Evolutionary conservation across 1,140 invertebrate species (phyloP).

Genomic region (Glossosoma conforme): DNA sequence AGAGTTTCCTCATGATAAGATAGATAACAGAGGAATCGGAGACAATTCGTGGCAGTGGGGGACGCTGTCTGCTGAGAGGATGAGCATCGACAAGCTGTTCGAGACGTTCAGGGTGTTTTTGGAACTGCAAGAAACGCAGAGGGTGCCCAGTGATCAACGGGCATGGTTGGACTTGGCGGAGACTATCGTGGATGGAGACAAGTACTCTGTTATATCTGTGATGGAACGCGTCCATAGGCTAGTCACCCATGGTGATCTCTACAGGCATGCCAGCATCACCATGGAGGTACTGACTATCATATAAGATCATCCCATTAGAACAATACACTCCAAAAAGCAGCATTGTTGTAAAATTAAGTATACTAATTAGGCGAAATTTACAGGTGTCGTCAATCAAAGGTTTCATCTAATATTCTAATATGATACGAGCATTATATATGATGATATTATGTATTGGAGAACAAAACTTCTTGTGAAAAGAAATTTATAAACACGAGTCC

Average conservation of each 20-base stretch:
- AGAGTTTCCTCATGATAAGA: constrained; percentile 34
- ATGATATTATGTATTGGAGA: too few relatives aligned
- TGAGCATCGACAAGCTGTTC: constrained; percentile 55
- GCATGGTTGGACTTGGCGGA: constrained; percentile 61
- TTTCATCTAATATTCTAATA: too few relatives aligned
- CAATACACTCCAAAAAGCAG: too few relatives aligned
- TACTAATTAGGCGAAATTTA: too few relatives aligned
- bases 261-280: constrained; percentile 53
- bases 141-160: constrained; percentile 44
- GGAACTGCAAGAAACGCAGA: constrained; percentile 44
- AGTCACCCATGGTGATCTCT: constrained; percentile 56
- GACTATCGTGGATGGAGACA: constrained; percentile 54
- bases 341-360: too few relatives aligned
- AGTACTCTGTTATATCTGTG: constrained; percentile 46
- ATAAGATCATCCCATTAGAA: too few relatives aligned
- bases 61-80: constrained; percentile 48
- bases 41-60: constrained; percentile 54
- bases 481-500: too few relatives aligned
- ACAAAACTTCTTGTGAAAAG: too few relatives aligned
- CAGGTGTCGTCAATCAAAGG: too few relatives aligned
- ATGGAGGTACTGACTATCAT: too few relatives aligned
- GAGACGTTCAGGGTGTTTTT: constrained; percentile 55
- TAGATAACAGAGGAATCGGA: constrained; percentile 39
- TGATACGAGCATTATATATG: too few relatives aligned
- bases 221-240: constrained; percentile 49